Percentiles rank a stretch among this genome's conserved stretches.
These are phyloP conservation scores for Papilio aristodemus DNA, from an alignment of 1,140 invertebrate species.

Conservation along the genomic window DNA sequence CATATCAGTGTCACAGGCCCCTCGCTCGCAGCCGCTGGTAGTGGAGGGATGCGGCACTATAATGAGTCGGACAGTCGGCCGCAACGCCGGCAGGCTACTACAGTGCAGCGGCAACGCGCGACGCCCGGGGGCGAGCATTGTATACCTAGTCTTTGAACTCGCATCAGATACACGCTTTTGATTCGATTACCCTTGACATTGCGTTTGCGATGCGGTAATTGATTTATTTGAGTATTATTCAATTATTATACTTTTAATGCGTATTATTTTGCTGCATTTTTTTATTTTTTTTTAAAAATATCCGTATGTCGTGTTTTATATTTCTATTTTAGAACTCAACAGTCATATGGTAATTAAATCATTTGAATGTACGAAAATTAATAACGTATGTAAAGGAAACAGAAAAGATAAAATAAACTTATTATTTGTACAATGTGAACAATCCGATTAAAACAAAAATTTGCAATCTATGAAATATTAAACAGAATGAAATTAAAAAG, in stretches of 20 bases:
- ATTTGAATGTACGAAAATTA: too few species aligned
- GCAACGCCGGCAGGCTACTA: not conserved
- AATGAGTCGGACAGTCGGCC: constrained; percentile 7
- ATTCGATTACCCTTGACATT: constrained; percentile 19
- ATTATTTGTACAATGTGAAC: too few species aligned
- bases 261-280: not conserved
- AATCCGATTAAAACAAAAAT: too few species aligned
- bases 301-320: too few species aligned
- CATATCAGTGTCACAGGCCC: not conserved
- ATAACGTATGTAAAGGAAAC: too few species aligned
- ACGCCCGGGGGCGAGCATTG: not conserved
- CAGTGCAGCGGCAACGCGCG: not conserved
- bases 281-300: too few species aligned
- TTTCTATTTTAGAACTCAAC: too few species aligned
- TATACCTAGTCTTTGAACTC: not conserved
- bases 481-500: not conserved
- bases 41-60: not conserved
- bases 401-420: too few species aligned
- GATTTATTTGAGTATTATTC: constrained; percentile 8
- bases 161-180: not conserved
- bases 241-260: not conserved
- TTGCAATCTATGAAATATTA: too few species aligned
- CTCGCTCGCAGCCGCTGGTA: not conserved
- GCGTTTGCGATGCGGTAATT: constrained; percentile 4
- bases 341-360: too few species aligned